Base-by-base conservation (phyloP, 2,113 vertebrate species). In the Neopipo cinnamomea region DNA sequence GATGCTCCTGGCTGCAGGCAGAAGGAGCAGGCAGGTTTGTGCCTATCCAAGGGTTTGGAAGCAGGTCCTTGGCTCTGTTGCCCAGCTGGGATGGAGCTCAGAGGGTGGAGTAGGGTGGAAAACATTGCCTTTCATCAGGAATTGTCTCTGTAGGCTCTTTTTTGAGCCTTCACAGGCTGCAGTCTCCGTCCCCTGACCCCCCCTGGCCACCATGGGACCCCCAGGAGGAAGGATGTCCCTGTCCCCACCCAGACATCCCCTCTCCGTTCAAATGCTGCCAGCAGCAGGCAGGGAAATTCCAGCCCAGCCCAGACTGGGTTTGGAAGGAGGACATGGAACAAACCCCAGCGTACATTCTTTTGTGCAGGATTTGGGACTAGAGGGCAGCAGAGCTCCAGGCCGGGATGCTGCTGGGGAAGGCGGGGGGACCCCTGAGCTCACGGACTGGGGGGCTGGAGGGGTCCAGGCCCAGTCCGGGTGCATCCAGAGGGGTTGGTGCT, bases 311-410 rank as follows among this genome's bases (percentile, higher is more conserved):
- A 5, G 8, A 16, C 63, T 18, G 88, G 9, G 8, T 44, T 70
- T 59, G 71, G 62, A 73, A 46, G 18, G 12, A 49, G 24, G 33
- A 35, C 30, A 21, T 4, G 25, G n/a, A 80, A 22, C 41, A 24
- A 47, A 65, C 31, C 49, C 67, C 44, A 4, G 44, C 46, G 41
- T 19, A 12, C 5, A 12, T 41, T 30, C 19, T 44, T 30, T 9
- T 14, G 2, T 6, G 68, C 41, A 25, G 63, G 37, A 27, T 89
- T 33, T 31, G 72, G 58, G 67, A 11, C 95, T 96, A 97, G 96
- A 93, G 90, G 96, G 96, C 96, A 97, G 94, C 94, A 97, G 59
- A 95, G 70, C 82, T 96, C 82, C 94, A 80, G 80, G 67, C 56
- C 19, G 11, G 74, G 81, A 28, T 9, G 77, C 33, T 76, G 90